phyloP scores from a whole-genome alignment of 2,113 vertebrate species.

The Gracilinanus agilis region DNA sequence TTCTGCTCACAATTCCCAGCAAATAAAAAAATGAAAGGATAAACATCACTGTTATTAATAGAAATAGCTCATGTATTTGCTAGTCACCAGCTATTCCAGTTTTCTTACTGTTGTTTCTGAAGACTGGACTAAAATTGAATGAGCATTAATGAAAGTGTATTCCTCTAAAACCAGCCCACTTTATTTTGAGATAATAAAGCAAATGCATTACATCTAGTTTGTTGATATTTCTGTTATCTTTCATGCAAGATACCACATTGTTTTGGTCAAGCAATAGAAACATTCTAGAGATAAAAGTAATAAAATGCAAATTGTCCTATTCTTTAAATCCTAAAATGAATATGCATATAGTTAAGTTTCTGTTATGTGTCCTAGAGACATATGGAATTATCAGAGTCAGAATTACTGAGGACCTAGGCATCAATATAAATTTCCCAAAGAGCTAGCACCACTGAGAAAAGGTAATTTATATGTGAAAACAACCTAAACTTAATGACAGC shows the following conservation, averaged over 20 bases:
- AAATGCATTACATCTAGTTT: background rate
- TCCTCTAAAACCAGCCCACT: conserved; percentile 4
- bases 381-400: background rate
- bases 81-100: background rate
- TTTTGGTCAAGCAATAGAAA: background rate
- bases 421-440: background rate
- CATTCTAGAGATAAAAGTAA: background rate
- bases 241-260: background rate
- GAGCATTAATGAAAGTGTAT: background rate
- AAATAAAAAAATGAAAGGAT: background rate
- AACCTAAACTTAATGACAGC: background rate
- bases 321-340: background rate
- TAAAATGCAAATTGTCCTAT: background rate
- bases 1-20: conserved; percentile 6
- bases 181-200: background rate
- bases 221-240: background rate
- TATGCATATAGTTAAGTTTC: background rate
- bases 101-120: background rate
- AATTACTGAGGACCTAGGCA: background rate
- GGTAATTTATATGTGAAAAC: background rate
- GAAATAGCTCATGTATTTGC: conserved; percentile 2
- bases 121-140: background rate
- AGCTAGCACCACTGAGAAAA: background rate
- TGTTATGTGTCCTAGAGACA: background rate
- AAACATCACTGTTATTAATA: conserved; percentile 17